These are phyloP conservation scores for Aphidius colemani DNA, from an alignment of 2,888 invertebrate genomes.

Conservation along the genomic window DNA sequence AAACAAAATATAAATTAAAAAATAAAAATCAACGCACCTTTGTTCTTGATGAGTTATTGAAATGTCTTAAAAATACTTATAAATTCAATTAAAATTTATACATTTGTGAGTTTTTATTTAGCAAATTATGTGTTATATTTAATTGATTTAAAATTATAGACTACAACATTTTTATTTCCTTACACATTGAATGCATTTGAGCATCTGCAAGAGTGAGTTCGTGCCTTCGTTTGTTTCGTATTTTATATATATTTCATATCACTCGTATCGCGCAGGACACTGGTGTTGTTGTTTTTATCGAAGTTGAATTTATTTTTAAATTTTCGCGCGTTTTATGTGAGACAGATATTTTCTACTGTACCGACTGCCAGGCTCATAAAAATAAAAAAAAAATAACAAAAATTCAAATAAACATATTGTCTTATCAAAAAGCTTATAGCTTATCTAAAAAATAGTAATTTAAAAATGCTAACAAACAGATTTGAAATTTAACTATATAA, in stretches of 20 bases:
- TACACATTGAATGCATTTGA: slow-evolving; percentile 38
- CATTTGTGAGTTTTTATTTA: neutral
- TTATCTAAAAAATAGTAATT: neutral
- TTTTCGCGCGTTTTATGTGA: no score
- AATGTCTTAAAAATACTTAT: no score
- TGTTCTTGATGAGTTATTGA: neutral
- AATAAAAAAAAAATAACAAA: no score
- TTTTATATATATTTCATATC: slow-evolving; percentile 39
- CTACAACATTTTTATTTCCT: neutral
- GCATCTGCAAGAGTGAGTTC: slow-evolving; percentile 47
- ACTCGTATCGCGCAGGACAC: neutral
- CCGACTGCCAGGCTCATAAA: no score
- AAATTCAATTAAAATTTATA: neutral
- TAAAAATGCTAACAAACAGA: neutral
- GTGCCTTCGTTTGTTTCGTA: slow-evolving; percentile 52
- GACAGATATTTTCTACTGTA: no score
- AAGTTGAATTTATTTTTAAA: no score
- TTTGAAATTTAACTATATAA: neutral
- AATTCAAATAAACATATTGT: no score
- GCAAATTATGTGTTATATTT: no score
- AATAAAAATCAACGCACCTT: neutral
- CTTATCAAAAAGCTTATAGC: no score
- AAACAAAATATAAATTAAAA: slow-evolving; percentile 1
- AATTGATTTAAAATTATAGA: no score
- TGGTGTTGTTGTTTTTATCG: neutral